These are phyloP conservation scores for Misgurnus anguillicaudatus DNA, from an alignment of 2,113 vertebrate genomes.

Conservation along the genomic window DNA sequence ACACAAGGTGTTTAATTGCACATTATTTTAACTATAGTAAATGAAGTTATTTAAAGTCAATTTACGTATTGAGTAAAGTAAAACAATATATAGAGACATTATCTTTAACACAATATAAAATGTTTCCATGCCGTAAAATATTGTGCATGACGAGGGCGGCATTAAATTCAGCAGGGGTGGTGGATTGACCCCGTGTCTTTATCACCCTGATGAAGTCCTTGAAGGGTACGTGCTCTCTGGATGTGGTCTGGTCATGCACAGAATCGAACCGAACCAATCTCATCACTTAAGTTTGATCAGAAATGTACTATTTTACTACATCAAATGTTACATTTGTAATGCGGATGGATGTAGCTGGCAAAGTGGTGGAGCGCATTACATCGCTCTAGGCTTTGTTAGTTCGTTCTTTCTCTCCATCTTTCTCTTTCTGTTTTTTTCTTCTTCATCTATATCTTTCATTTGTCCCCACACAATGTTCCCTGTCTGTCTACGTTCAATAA, in stretches of 20 bases:
- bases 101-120: conserved; percentile 13
- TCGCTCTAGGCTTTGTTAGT: conserved; percentile 63
- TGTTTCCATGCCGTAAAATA: not conserved
- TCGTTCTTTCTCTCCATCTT: conserved; percentile 51
- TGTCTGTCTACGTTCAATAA: conserved; percentile 61
- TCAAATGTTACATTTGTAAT: conserved; percentile 67
- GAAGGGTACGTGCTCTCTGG: conserved; percentile 56
- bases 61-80: not conserved
- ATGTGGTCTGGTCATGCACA: conserved; percentile 64
- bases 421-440: conserved; percentile 55
- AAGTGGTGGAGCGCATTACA: conserved; percentile 62
- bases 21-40: not conserved
- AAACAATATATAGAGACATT: not conserved
- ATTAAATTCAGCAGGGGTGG: conserved; percentile 52
- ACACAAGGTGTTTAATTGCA: not conserved
- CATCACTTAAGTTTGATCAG: conserved; percentile 65
- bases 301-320: conserved; percentile 65
- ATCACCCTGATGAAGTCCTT: conserved; percentile 57
- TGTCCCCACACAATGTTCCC: conserved; percentile 27
- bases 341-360: conserved; percentile 62
- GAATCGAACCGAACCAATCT: conserved; percentile 76
- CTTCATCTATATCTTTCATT: conserved; percentile 58
- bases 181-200: conserved; percentile 64
- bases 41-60: rapidly evolving
- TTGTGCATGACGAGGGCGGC: not conserved